These are phyloP conservation scores for Hetaerina titia DNA, from an alignment of 2,888 invertebrate species.

Conservation along the genomic window DNA sequence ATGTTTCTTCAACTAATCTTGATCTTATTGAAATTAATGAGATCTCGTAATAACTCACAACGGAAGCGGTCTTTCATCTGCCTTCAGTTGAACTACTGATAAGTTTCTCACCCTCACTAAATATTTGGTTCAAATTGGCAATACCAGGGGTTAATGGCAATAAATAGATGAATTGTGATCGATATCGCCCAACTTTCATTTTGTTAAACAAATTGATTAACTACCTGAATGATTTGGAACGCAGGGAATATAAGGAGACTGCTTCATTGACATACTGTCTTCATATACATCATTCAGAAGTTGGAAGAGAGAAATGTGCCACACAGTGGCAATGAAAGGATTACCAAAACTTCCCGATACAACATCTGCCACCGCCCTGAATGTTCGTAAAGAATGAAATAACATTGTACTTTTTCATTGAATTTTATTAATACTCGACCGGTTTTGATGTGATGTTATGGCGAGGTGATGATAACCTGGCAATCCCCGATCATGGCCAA, in stretches of 20 bases:
- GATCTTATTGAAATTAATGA: too few relatives aligned
- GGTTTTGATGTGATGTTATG: background rate
- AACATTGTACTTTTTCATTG: background rate
- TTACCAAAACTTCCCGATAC: background rate
- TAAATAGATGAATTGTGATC: too few relatives aligned
- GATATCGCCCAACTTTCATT: too few relatives aligned
- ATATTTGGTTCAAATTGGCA: too few relatives aligned
- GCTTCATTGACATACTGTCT: background rate
- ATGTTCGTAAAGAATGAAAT: background rate
- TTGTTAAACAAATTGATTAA: background rate
- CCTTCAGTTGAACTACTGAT: too few relatives aligned
- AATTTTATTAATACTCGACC: constrained; percentile 2
- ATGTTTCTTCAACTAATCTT: too few relatives aligned
- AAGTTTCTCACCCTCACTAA: too few relatives aligned
- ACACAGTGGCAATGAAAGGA: background rate
- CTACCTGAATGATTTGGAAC: background rate
- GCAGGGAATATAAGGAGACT: background rate
- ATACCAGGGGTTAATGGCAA: too few relatives aligned
- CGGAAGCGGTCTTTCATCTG: too few relatives aligned
- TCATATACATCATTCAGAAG: background rate
- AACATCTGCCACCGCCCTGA: background rate
- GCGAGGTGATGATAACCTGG: background rate
- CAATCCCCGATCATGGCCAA: background rate
- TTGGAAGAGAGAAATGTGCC: background rate
- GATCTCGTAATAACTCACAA: too few relatives aligned